phyloP scores from a whole-genome alignment of 2,888 invertebrate species.

The Atrina japonica region DNA sequence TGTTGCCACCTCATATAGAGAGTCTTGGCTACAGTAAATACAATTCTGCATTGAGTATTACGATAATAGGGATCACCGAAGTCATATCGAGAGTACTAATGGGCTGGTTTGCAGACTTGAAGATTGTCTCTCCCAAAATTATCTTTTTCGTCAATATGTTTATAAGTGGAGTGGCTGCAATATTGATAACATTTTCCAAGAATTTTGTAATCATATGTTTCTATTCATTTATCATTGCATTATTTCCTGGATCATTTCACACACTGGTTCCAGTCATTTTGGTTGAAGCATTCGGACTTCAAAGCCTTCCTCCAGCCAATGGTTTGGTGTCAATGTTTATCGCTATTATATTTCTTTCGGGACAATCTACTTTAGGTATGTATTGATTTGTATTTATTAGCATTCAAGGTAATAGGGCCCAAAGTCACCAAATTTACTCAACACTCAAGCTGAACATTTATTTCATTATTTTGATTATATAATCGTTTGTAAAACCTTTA shows the following conservation, averaged over 20 bases:
- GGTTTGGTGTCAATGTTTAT: constrained; percentile 19
- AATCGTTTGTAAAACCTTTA: no score
- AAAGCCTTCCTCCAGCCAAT: constrained; percentile 23
- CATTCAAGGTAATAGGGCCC: no score
- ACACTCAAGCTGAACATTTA: no score
- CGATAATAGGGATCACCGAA: constrained; percentile 88
- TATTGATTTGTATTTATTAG: no score
- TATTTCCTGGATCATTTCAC: constrained; percentile 29
- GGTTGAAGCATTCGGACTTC: constrained; percentile 24
- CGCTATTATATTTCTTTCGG: constrained; percentile 4
- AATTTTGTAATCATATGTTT: constrained; percentile 2
- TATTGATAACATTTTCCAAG: not conserved
- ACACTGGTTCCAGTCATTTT: constrained; percentile 25
- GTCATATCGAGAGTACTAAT: constrained; percentile 87
- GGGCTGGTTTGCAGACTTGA: constrained; percentile 88
- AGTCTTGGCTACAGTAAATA: constrained; percentile 84
- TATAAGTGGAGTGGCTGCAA: constrained; percentile 14
- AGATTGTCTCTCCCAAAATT: constrained; percentile 84
- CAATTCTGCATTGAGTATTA: constrained; percentile 79
- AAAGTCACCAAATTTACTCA: no score
- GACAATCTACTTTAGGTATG: constrained; percentile 28
- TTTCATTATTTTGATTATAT: no score
- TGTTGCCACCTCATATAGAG: constrained; percentile 88
- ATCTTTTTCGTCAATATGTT: constrained; percentile 18
- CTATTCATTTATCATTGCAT: constrained; percentile 21